Evolutionary conservation across 2,888 invertebrate species (phyloP), one percentile per base, ranked within the genome.

Genomic region (Nomada ruficornis): DNA sequence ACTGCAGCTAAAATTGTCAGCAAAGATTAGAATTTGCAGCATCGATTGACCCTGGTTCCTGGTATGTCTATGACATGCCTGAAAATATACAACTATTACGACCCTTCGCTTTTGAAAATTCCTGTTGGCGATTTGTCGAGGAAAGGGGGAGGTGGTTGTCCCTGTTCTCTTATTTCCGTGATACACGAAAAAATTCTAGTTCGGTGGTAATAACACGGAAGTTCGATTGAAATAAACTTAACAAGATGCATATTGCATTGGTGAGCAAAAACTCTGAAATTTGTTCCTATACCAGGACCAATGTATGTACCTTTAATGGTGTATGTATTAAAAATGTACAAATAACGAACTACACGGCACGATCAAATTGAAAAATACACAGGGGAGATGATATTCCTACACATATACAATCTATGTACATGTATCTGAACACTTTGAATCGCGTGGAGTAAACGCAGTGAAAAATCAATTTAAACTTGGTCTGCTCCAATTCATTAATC

Each of bases 351-450:
- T 36, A 36, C 2, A 47, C 59, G 29, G 4, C 13, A n/a, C 15
- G 4, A n/a, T 26, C 2, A 67, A 26, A 2, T 26, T 29, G 29
- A 15, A 5, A 36, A 44, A 9, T 3, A 3, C 9, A 10, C 13
- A 13, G 42, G 2, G 9, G 2, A 44, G 0, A 47, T 36, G 36
- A 36, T 36, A 13, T 29, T 20, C 4, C 4, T 47, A 20, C 2
- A 1, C 36, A 36, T 36, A 36, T 36, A 36, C 36, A 36, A 36
- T 36, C 36, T 7, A 7, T 36, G 36, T 36, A 36, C 50, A 76
- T 81, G 77, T 84, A 88, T 84, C 82, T 86, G 84, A 57, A 44
- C 44, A 57, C 42, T 83, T 80, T 60, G 77, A 81, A 77, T 77
- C 79, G 83, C 78, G 71, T 77, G 84, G 69, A 69, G 64, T 36